Conservation (phyloP, 2,113 vertebrate species). For the Siniperca knerii region DNA sequence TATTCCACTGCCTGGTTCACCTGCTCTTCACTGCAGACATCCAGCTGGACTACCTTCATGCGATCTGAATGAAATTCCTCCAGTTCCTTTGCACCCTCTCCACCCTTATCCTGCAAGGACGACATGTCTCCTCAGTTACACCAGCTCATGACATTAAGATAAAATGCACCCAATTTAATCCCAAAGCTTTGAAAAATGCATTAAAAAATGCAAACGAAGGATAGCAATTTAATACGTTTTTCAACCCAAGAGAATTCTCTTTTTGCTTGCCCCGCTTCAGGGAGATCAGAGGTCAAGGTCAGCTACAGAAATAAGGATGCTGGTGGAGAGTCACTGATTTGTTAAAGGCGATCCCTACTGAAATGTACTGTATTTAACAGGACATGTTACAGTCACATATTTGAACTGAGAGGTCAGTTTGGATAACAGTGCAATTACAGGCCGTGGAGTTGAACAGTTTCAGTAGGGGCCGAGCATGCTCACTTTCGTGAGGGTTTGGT, state of each 20-base stretch:
- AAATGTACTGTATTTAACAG: too few relatives aligned
- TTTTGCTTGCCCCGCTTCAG: not conserved
- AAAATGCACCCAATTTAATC: not conserved
- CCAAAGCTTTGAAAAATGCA: not conserved
- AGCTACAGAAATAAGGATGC: not conserved
- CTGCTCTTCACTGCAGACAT: slow-evolving; percentile 90
- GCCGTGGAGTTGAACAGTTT: not conserved
- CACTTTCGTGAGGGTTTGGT: not conserved
- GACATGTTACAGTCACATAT: not conserved
- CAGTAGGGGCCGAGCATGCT: not conserved
- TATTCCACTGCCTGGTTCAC: slow-evolving; percentile 83
- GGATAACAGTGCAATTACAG: too few relatives aligned
- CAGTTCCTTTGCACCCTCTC: slow-evolving; percentile 84
- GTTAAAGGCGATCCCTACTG: too few relatives aligned
- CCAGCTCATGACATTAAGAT: not conserved
- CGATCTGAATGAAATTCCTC: slow-evolving; percentile 84
- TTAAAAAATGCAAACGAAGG: not conserved
- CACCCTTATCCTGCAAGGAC: slow-evolving; percentile 81
- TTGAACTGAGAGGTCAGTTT: not conserved
- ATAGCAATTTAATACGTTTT: not conserved
- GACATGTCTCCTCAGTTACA: not conserved
- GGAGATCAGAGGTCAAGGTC: not conserved
- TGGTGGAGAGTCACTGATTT: too few relatives aligned
- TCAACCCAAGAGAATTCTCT: not conserved
- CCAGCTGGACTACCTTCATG: slow-evolving; percentile 90